A percentile compares a stretch with the other conserved stretches of the same genome.
Evolutionary conservation across 2,888 invertebrate species (phyloP).

Genomic region (Drosophila ezoana): DNA sequence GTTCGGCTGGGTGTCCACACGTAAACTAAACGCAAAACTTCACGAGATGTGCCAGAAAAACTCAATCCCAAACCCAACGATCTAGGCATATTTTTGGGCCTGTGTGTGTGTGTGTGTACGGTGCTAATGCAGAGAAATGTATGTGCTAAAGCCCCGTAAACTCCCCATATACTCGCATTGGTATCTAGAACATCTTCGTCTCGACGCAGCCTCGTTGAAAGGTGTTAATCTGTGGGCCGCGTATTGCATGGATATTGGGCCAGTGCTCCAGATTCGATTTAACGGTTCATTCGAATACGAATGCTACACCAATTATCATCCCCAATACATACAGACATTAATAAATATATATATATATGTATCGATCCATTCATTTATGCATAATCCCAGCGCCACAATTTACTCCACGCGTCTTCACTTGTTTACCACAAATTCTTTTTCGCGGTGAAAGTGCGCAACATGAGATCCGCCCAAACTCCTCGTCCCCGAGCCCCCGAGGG

Average conservation of each 20-base stretch:
- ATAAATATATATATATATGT: conserved; percentile 1
- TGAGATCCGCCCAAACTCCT: conserved; percentile 12
- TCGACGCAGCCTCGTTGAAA: conserved; percentile 50
- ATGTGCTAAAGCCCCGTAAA: conserved; percentile 18
- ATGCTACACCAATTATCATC: conserved; percentile 69
- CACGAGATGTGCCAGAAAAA: conserved; percentile 53
- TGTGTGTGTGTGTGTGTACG: conserved; percentile 26
- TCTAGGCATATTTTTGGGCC: not conserved
- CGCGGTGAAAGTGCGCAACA: conserved; percentile 72
- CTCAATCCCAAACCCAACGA: conserved; percentile 24
- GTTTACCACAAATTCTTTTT: conserved; percentile 65
- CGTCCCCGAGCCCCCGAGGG: not conserved
- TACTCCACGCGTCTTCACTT: conserved; percentile 37
- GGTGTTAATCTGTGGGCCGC: conserved; percentile 67
- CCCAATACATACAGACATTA: conserved; percentile 9
- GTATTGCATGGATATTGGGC: conserved; percentile 56
- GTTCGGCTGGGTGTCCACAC: conserved; percentile 42
- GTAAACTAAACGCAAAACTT: conserved; percentile 51
- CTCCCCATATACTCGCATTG: conserved; percentile 8
- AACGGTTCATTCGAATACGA: conserved; percentile 69
- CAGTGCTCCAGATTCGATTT: conserved; percentile 71
- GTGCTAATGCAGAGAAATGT: conserved; percentile 70
- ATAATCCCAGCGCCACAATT: conserved; percentile 39
- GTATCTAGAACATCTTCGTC: conserved; percentile 69
- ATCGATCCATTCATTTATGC: conserved; percentile 60